These are phyloP conservation scores for Syrmaticus mikado DNA, from an alignment of 2,113 vertebrate species.

Conservation along the genomic window DNA sequence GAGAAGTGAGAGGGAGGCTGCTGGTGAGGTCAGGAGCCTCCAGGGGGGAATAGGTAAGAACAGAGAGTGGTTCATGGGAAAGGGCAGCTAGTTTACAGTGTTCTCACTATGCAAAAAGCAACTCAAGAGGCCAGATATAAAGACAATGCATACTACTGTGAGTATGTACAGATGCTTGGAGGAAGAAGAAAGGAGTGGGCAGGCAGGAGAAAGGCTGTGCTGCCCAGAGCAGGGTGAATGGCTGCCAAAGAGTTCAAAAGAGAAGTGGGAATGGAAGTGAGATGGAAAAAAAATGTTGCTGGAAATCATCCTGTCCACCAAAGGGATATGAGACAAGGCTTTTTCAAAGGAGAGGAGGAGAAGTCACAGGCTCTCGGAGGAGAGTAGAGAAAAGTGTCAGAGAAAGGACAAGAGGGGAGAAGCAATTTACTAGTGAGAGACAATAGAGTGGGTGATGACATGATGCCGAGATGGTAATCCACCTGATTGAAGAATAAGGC, in stretches of 20 bases:
- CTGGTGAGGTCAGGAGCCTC: background rate
- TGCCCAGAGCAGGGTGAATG: background rate
- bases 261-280: background rate
- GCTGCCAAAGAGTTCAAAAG: slow-evolving; percentile 34
- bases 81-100: background rate
- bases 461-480: background rate
- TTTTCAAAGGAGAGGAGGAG: background rate
- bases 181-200: background rate
- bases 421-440: slow-evolving; percentile 12
- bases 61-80: background rate
- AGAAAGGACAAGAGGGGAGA: background rate
- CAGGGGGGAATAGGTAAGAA: background rate
- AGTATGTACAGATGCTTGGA: background rate
- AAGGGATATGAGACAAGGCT: background rate
- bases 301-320: background rate
- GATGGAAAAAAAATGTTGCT: background rate
- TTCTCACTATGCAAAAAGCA: slow-evolving; percentile 6
- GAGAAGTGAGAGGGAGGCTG: background rate
- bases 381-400: background rate
- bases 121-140: background rate
- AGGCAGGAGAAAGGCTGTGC: background rate
- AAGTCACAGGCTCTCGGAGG: background rate
- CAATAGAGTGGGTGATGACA: slow-evolving; percentile 37
- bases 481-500: slow-evolving; percentile 42
- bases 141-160: background rate